These are phyloP conservation scores for Idris sp. DNA, from an alignment of 1,140 invertebrate species.

Conservation along the genomic window DNA sequence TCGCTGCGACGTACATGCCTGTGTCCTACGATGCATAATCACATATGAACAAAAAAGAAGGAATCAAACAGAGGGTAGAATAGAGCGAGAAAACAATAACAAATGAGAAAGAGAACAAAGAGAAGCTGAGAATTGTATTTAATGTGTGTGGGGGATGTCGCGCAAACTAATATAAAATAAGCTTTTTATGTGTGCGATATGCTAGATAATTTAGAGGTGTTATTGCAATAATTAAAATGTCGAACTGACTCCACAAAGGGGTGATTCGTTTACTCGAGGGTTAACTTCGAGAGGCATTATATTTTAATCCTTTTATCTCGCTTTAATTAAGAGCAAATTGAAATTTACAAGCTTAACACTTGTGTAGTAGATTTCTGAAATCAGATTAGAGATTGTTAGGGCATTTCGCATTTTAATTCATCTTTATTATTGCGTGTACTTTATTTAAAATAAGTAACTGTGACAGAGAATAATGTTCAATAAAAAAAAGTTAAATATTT, in stretches of 20 bases:
- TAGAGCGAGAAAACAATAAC: not conserved
- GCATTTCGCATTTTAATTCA: no score
- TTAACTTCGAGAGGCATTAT: not conserved
- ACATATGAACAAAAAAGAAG: constrained; percentile 47
- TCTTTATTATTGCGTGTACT: no score
- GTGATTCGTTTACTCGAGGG: not conserved
- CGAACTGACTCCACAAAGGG: not conserved
- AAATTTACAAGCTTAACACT: constrained; percentile 6
- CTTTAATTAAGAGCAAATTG: constrained; percentile 9
- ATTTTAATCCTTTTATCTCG: constrained; percentile 24
- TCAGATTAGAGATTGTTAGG: no score
- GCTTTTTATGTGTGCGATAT: constrained; percentile 16
- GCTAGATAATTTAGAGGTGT: constrained; percentile 27
- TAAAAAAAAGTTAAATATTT: no score
- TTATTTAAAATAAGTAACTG: no score
- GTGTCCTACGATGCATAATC: constrained; percentile 58
- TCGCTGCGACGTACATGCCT: constrained; percentile 60
- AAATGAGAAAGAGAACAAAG: not conserved
- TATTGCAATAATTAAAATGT: constrained; percentile 38
- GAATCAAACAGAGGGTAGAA: constrained; percentile 11
- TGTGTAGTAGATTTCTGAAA: no score
- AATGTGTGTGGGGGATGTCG: constrained; percentile 3
- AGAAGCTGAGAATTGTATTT: not conserved
- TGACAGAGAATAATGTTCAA: no score
- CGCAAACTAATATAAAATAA: constrained; percentile 12